A percentile compares a stretch with the other conserved stretches of the same genome.
Evolutionary conservation across 1,140 invertebrate genomes (phyloP).

Genomic region (Lethocerus indicus): DNA sequence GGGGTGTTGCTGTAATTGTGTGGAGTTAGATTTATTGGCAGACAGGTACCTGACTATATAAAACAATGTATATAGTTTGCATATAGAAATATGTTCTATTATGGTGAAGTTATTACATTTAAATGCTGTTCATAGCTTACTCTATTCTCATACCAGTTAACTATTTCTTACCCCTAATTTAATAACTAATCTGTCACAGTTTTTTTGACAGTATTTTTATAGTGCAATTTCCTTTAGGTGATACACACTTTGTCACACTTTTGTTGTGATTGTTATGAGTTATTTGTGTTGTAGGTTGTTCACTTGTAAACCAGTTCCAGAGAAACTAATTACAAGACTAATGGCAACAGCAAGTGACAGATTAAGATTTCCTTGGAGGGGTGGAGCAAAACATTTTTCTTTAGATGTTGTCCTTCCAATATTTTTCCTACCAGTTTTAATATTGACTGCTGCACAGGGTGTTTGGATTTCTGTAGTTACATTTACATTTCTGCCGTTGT

Average conservation of each 20-base stretch:
- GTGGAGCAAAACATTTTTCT: slow-evolving; percentile 32
- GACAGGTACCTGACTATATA: slow-evolving; percentile 29
- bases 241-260: neutral
- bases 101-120: too few relatives aligned
- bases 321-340: slow-evolving; percentile 10
- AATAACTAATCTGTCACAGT: too few relatives aligned
- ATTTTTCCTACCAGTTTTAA: slow-evolving; percentile 37
- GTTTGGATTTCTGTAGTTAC: slow-evolving; percentile 35
- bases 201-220: too few relatives aligned
- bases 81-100: slow-evolving; percentile 3
- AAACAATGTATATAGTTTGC: too few relatives aligned
- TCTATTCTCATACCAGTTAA: too few relatives aligned
- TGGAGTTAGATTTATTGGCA: slow-evolving; percentile 30
- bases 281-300: slow-evolving; percentile 17
- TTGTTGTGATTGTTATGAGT: neutral
- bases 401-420: slow-evolving; percentile 42
- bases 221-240: too few relatives aligned
- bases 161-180: too few relatives aligned
- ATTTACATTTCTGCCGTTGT: slow-evolving; percentile 38
- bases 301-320: slow-evolving; percentile 16
- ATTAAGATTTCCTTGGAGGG: slow-evolving; percentile 32
- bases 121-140: too few relatives aligned
- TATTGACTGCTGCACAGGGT: slow-evolving; percentile 37
- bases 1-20: slow-evolving; percentile 36
- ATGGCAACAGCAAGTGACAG: slow-evolving; percentile 29